phyloP scores from a whole-genome alignment of 2,888 invertebrate genomes.

The Slavum lentiscoides region DNA sequence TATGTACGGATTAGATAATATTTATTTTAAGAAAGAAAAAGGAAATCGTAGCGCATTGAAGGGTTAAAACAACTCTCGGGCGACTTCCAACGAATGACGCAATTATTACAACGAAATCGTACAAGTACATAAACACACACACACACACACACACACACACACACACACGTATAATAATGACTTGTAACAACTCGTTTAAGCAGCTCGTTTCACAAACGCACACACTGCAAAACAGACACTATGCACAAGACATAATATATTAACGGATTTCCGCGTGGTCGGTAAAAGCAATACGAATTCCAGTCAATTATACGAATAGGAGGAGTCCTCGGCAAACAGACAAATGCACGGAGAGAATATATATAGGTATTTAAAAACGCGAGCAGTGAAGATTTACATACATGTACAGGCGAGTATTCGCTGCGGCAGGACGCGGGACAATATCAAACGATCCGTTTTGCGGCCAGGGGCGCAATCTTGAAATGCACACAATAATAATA shows the following conservation, averaged over 20 bases:
- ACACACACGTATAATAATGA: too few relatives aligned
- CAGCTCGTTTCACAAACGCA: neutral
- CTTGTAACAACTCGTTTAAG: too few relatives aligned
- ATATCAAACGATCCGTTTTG: neutral
- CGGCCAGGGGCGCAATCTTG: neutral
- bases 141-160: too few relatives aligned
- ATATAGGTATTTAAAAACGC: neutral
- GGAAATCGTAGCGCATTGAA: too few relatives aligned
- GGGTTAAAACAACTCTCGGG: too few relatives aligned
- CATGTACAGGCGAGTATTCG: neutral
- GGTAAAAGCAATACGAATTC: neutral
- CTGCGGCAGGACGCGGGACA: neutral
- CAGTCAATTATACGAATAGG: constrained; percentile 16
- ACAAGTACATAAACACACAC: too few relatives aligned
- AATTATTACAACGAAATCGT: too few relatives aligned
- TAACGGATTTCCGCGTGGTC: constrained; percentile 3
- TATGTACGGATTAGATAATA: too few relatives aligned
- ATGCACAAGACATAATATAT: neutral
- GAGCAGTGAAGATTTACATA: constrained; percentile 3
- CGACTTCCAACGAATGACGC: too few relatives aligned
- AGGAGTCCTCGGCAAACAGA: neutral
- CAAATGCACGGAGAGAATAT: neutral
- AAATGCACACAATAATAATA: neutral
- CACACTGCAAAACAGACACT: neutral
- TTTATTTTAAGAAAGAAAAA: too few relatives aligned